Evolutionary conservation across 1,140 invertebrate genomes (phyloP), one percentile per base, ranked within the genome.

Genomic region (Maniola jurtina): DNA sequence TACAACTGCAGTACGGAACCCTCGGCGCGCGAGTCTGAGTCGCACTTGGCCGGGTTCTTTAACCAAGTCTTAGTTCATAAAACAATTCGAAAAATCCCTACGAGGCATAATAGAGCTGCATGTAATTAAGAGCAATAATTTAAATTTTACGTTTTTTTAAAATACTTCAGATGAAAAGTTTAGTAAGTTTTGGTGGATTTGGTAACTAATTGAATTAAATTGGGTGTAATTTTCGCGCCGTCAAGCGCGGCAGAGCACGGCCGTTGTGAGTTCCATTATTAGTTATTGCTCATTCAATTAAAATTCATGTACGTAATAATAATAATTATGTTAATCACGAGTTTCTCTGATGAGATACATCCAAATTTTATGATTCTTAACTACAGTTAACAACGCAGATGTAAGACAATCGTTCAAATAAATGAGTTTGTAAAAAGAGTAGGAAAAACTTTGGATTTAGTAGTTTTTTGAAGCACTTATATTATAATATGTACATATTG

Each of bases 281-380:
- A 65, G 64, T 65, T 65, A 65, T 65, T 60, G 64, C 64, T 61
- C 64, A 61, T 66, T 61, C 64, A 66, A 66, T 65, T 65, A 65
- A 65, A 65, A 65, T 59, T 65, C 56, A 65, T 65, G 38, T 65
- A 65, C n/a, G 57, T 65, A 59, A 61, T 65, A 65, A 65, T 65
- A 65, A 65, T 65, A 47, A 65, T 65, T 60, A 65, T 60, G 57
- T 59, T 65, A 60, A 65, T 65, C 64, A 65, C 9, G 47, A 60
- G 35, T 15, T 55, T 36, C 25, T 56, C 57, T 66, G 34, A 59
- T 65, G 56, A 59, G 40, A 64, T 57, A 57, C 15, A 65, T 38
- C 56, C 35, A 54, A 57, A 45, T 52, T 65, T 65, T 64, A 50
- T 64, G 42, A 58, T 48, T 52, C 47, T 48, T 48, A 48, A 48